phyloP scores from a whole-genome alignment of 1,140 invertebrate species.

The Cardiocondyla obscurior region DNA sequence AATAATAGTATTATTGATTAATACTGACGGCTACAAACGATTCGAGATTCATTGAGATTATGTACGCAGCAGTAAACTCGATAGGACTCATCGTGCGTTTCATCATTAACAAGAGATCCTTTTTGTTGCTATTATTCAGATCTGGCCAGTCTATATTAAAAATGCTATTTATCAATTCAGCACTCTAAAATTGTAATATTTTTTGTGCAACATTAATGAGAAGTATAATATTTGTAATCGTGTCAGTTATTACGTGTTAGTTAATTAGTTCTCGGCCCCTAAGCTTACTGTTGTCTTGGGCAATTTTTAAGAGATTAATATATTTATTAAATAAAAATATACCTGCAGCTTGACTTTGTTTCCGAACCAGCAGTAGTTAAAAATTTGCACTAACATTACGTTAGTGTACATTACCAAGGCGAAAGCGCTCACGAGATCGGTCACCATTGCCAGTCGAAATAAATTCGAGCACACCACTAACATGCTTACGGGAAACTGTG shows the following conservation, averaged over 20 bases:
- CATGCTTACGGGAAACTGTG: conserved; percentile 60
- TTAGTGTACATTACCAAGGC: conserved; percentile 56
- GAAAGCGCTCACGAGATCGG: conserved; percentile 78
- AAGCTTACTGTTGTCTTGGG: too few relatives aligned
- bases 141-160: conserved; percentile 62
- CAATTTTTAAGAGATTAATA: too few relatives aligned
- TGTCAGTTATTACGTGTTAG: too few relatives aligned
- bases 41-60: conserved; percentile 62
- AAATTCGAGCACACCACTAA: conserved; percentile 57
- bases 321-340: too few relatives aligned
- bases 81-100: conserved; percentile 53
- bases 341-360: conserved; percentile 82
- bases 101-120: conserved; percentile 64
- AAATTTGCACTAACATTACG: conserved; percentile 74
- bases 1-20: neutral
- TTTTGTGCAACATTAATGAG: too few relatives aligned
- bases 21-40: conserved; percentile 67
- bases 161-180: conserved; percentile 40
- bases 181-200: conserved; percentile 64
- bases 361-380: conserved; percentile 85
- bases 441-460: conserved; percentile 68
- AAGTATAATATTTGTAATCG: too few relatives aligned
- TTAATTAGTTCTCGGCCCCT: too few relatives aligned
- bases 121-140: conserved; percentile 44
- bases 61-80: conserved; percentile 46